Evolutionary conservation across 2,888 invertebrate genomes (phyloP).

Genomic region (Pristionchus entomophagus): DNA sequence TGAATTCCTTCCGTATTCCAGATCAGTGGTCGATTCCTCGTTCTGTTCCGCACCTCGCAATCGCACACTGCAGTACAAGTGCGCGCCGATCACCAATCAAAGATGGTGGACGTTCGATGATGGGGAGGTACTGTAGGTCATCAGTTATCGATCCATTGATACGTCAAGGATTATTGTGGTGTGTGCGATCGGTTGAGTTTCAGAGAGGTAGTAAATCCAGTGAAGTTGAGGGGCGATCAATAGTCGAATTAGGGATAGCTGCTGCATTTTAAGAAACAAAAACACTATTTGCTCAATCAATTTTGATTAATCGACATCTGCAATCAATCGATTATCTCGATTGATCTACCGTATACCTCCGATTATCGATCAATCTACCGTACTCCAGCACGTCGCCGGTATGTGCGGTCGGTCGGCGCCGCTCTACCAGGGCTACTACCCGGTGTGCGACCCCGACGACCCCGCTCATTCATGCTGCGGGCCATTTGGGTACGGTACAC

Average conservation of each 20-base stretch:
- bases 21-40: constrained; percentile 17
- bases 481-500: constrained; percentile 44
- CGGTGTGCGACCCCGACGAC: constrained; percentile 76
- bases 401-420: constrained; percentile 75
- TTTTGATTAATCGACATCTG: no score
- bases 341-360: not conserved
- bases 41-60: constrained; percentile 29
- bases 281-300: no score
- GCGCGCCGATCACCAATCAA: constrained; percentile 70
- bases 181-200: no score
- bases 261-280: no score
- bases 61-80: constrained; percentile 59
- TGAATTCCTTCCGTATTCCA: not conserved
- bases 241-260: no score
- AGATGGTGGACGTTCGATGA: constrained; percentile 76
- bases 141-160: no score
- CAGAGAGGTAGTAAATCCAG: no score
- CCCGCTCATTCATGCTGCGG: constrained; percentile 75
- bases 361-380: not conserved
- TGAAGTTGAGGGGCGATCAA: no score
- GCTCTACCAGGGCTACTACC: constrained; percentile 73
- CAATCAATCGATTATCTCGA: no score
- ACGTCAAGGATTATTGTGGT: no score
- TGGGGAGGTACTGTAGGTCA: constrained; percentile 55
- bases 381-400: constrained; percentile 66